These are phyloP conservation scores for Phaedon cochleariae DNA, from an alignment of 2,888 invertebrate genomes.

Conservation along the genomic window DNA sequence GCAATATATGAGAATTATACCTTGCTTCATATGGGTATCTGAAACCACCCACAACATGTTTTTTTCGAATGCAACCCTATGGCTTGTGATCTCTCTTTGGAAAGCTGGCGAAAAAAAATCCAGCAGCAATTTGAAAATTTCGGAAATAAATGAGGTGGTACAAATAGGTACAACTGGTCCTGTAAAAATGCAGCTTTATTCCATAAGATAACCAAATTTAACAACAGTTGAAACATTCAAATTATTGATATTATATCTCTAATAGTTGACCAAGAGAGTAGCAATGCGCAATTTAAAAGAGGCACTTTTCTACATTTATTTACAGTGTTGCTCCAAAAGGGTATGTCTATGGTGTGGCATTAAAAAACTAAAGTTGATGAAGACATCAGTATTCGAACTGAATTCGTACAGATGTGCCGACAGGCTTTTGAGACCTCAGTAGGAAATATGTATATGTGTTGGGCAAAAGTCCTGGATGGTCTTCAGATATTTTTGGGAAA, in stretches of 20 bases:
- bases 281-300: slow-evolving; percentile 62
- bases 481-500: too few relatives aligned
- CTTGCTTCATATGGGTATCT: too few relatives aligned
- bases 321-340: slow-evolving; percentile 46
- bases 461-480: too few relatives aligned
- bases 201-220: slow-evolving; percentile 58
- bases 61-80: too few relatives aligned
- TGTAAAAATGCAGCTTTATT: slow-evolving; percentile 63
- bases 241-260: slow-evolving; percentile 55
- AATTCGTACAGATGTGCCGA: slow-evolving; percentile 1
- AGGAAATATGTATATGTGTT: too few relatives aligned
- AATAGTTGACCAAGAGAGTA: slow-evolving; percentile 61
- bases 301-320: slow-evolving; percentile 62
- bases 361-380: background rate
- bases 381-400: background rate
- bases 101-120: too few relatives aligned
- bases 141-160: background rate
- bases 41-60: too few relatives aligned
- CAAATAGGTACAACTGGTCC: slow-evolving; percentile 24
- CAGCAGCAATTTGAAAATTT: too few relatives aligned
- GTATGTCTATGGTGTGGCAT: slow-evolving; percentile 22
- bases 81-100: too few relatives aligned
- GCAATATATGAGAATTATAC: too few relatives aligned
- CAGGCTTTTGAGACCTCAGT: background rate
- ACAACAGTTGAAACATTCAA: slow-evolving; percentile 60